phyloP scores from a whole-genome alignment of 2,888 invertebrate genomes.

The Anthophora plumipes region DNA sequence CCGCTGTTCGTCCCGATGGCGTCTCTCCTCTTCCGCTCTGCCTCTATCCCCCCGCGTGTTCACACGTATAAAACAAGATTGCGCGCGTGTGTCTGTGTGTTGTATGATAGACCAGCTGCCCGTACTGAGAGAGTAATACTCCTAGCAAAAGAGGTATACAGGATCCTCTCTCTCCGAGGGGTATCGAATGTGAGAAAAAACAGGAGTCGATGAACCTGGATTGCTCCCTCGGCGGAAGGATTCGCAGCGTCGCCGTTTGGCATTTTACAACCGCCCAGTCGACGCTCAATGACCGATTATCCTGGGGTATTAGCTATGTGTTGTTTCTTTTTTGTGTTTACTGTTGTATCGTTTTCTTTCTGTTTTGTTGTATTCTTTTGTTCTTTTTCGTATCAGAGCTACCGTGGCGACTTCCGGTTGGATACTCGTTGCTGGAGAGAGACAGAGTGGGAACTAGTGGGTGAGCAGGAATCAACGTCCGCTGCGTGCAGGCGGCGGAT shows the following conservation, averaged over 20 bases:
- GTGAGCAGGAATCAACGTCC: conserved; percentile 36
- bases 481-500: conserved; percentile 52
- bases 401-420: conserved; percentile 7
- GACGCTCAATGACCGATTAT: conserved; percentile 6
- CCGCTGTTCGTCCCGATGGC: conserved; percentile 9
- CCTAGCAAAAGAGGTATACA: too few species aligned
- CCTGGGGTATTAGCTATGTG: conserved; percentile 8
- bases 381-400: not conserved
- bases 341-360: too few species aligned
- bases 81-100: not conserved
- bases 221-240: not conserved
- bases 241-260: too few species aligned
- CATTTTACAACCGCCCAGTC: not conserved
- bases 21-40: conserved; percentile 24
- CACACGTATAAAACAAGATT: not conserved
- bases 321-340: too few species aligned
- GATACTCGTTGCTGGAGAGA: conserved; percentile 31
- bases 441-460: conserved; percentile 49
- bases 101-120: not conserved
- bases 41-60: not conserved
- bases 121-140: not conserved
- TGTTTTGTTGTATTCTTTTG: too few species aligned
- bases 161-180: not conserved
- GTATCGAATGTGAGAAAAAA: conserved; percentile 24
- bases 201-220: not conserved